Conservation (phyloP, 1,140 invertebrate species). For the Metaphire vulgaris region DNA sequence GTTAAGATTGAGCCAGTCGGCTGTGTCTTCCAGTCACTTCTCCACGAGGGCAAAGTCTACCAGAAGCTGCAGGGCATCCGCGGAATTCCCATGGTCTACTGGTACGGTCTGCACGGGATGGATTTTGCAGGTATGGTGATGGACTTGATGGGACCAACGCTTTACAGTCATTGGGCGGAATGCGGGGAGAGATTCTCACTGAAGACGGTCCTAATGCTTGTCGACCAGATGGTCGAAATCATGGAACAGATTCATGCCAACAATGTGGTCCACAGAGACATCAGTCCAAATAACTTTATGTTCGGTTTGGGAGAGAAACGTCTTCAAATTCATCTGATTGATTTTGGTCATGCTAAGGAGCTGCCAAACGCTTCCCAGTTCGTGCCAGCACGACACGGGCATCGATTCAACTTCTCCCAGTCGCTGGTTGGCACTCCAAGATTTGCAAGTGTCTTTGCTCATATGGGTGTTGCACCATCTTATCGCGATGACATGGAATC, state of each 20-base stretch:
- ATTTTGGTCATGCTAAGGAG: slow-evolving; percentile 58
- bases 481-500: slow-evolving; percentile 30
- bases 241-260: slow-evolving; percentile 69
- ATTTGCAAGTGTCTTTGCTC: slow-evolving; percentile 26
- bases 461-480: slow-evolving; percentile 14
- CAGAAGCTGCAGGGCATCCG: slow-evolving; percentile 18
- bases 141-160: slow-evolving; percentile 34
- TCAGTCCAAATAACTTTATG: slow-evolving; percentile 33
- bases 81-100: slow-evolving; percentile 21
- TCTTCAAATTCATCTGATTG: slow-evolving; percentile 48
- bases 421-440: slow-evolving; percentile 25
- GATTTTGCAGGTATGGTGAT: slow-evolving; percentile 32
- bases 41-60: slow-evolving; percentile 32
- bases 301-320: slow-evolving; percentile 27
- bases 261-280: slow-evolving; percentile 35
- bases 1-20: slow-evolving; percentile 29
- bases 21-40: slow-evolving; percentile 14
- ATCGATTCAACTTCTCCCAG: not conserved
- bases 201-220: slow-evolving; percentile 66
- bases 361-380: slow-evolving; percentile 28
- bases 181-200: slow-evolving; percentile 35
- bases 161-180: slow-evolving; percentile 33
- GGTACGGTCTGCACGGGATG: slow-evolving; percentile 24
- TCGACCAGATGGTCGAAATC: slow-evolving; percentile 78
- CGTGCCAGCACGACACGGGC: not conserved